Conservation (phyloP, 2,888 invertebrate species). For the Sabatieria punctata region DNA sequence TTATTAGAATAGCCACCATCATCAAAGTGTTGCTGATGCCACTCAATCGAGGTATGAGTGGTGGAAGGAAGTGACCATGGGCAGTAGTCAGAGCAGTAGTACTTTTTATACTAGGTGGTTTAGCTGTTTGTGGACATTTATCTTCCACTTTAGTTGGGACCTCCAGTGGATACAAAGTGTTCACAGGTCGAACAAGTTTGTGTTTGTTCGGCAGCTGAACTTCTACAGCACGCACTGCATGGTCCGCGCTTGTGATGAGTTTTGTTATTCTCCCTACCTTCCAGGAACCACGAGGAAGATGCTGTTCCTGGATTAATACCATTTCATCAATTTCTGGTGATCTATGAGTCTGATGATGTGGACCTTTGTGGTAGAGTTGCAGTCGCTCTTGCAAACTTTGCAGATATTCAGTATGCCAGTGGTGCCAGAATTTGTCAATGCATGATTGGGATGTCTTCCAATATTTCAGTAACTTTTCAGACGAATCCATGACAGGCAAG, state of each 20-base stretch:
- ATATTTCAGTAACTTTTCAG: not conserved
- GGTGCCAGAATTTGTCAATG: conserved; percentile 4
- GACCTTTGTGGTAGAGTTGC: not conserved
- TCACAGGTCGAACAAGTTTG: no score
- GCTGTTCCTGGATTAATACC: not conserved
- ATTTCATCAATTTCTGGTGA: conserved; percentile 1
- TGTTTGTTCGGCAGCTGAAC: not conserved
- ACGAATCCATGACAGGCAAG: not conserved
- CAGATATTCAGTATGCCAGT: conserved; percentile 2
- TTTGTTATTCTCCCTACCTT: not conserved
- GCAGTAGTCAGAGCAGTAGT: no score
- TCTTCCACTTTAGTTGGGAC: no score
- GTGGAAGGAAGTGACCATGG: no score
- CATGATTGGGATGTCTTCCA: not conserved
- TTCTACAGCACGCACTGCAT: not conserved
- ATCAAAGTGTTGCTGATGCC: no score
- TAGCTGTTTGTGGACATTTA: no score
- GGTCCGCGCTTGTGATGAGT: not conserved
- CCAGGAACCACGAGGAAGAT: conserved; percentile 5
- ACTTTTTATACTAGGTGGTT: no score
- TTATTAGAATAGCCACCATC: no score
- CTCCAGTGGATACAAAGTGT: no score
- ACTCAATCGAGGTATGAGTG: no score
- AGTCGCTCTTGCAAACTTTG: not conserved
- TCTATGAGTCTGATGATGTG: no score